Conservation (phyloP, 2,797 vertebrate species). For the Microchirus variegatus region DNA sequence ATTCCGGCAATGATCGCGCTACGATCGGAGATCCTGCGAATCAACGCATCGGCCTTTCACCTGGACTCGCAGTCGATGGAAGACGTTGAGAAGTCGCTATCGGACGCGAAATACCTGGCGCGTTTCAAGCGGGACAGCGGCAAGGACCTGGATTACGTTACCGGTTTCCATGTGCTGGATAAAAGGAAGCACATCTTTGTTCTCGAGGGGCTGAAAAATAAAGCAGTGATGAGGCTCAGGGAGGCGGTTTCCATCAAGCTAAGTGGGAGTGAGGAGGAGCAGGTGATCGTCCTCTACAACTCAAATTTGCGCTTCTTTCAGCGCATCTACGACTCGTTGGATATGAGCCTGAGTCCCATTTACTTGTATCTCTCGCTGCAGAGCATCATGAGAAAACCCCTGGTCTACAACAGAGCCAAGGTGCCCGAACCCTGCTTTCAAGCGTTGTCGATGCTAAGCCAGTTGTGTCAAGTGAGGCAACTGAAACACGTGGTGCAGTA, state of each 20-base stretch:
- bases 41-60: conserved; percentile 80
- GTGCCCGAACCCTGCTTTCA: conserved; percentile 77
- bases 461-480: conserved; percentile 69
- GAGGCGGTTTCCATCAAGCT: conserved; percentile 80
- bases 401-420: conserved; percentile 75
- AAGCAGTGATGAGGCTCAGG: conserved; percentile 83
- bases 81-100: conserved; percentile 59
- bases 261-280: conserved; percentile 59
- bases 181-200: conserved; percentile 81
- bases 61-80: conserved; percentile 54
- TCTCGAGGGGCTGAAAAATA: conserved; percentile 85
- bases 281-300: conserved; percentile 81
- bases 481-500: conserved; percentile 74
- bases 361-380: conserved; percentile 75
- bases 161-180: conserved; percentile 87
- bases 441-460: conserved; percentile 81
- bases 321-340: conserved; percentile 82
- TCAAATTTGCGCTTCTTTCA: conserved; percentile 79
- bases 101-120: conserved; percentile 14
- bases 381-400: conserved; percentile 67
- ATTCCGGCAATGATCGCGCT: conserved; percentile 62
- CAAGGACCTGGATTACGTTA: conserved; percentile 80
- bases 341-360: conserved; percentile 74
- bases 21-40: conserved; percentile 74
- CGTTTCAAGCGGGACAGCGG: conserved; percentile 48